These are phyloP conservation scores for Petrocephalus zakoni DNA, from an alignment of 2,113 vertebrate genomes.

Conservation along the genomic window DNA sequence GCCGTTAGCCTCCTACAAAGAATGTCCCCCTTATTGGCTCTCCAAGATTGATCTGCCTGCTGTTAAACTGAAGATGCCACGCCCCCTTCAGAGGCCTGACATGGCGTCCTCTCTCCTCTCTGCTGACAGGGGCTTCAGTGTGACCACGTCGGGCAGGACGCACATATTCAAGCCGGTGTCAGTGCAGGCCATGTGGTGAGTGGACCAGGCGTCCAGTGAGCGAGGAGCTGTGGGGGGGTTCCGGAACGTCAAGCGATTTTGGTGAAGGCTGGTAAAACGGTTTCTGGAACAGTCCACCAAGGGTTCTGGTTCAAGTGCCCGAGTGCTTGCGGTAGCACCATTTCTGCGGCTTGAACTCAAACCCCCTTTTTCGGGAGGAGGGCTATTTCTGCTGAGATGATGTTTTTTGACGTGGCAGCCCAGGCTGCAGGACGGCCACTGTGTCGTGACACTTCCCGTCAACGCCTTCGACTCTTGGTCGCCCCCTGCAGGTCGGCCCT, in stretches of 20 bases:
- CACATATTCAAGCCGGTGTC: slow-evolving; percentile 98
- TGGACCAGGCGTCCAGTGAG: slow-evolving; percentile 17
- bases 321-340: neutral
- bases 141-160: slow-evolving; percentile 84
- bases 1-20: neutral
- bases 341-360: too few species aligned
- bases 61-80: neutral
- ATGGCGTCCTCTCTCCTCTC: neutral
- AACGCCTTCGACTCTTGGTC: neutral
- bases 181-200: slow-evolving; percentile 98
- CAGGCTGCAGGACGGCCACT: neutral
- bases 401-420: neutral
- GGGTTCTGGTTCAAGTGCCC: neutral
- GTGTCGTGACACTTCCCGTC: neutral
- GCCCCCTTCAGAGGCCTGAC: neutral
- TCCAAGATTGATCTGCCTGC: neutral
- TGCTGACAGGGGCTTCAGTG: slow-evolving; percentile 66
- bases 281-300: neutral
- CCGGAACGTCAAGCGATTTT: neutral
- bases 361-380: neutral
- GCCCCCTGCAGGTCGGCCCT: slow-evolving; percentile 77
- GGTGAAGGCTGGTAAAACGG: neutral
- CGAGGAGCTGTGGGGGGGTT: neutral
- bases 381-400: neutral
- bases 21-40: neutral